Evolutionary conservation across 2,888 invertebrate species (phyloP).

Genomic region (Cactoblastis cactorum): DNA sequence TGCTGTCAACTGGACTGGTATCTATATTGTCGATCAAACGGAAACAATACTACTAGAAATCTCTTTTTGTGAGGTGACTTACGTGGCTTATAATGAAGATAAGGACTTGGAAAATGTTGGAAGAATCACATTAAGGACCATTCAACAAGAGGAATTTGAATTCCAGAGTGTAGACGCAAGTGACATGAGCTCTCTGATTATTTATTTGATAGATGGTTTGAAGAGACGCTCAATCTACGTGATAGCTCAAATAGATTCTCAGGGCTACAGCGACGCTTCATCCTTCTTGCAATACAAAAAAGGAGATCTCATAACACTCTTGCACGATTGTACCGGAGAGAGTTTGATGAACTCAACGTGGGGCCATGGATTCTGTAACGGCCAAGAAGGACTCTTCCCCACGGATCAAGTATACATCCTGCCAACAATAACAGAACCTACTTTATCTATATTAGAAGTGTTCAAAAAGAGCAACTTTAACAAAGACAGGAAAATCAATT

Average conservation of each 20-base stretch:
- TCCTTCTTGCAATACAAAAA: slow-evolving; percentile 80
- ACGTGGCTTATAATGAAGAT: slow-evolving; percentile 81
- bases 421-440: slow-evolving; percentile 88
- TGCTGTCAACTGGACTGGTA: slow-evolving; percentile 96
- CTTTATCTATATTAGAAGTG: slow-evolving; percentile 81
- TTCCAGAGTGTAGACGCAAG: slow-evolving; percentile 94
- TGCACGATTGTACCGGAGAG: slow-evolving; percentile 87
- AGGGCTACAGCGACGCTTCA: slow-evolving; percentile 75
- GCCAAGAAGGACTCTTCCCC: slow-evolving; percentile 89
- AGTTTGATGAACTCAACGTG: slow-evolving; percentile 85
- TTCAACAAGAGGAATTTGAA: slow-evolving; percentile 92
- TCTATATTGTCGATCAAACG: slow-evolving; percentile 94
- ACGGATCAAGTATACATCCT: slow-evolving; percentile 92
- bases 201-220: slow-evolving; percentile 91
- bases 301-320: slow-evolving; percentile 91
- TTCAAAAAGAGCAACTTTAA: slow-evolving; percentile 81
- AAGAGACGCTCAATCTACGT: slow-evolving; percentile 91
- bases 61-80: slow-evolving; percentile 91
- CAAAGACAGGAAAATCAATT: slow-evolving; percentile 57
- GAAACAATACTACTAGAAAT: slow-evolving; percentile 94
- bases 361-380: slow-evolving; percentile 86
- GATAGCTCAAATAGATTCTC: slow-evolving; percentile 83
- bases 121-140: slow-evolving; percentile 87
- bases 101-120: slow-evolving; percentile 76
- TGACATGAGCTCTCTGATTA: slow-evolving; percentile 89